Base-by-base conservation (phyloP, 1,140 invertebrate genomes). In the Physella acuta region DNA sequence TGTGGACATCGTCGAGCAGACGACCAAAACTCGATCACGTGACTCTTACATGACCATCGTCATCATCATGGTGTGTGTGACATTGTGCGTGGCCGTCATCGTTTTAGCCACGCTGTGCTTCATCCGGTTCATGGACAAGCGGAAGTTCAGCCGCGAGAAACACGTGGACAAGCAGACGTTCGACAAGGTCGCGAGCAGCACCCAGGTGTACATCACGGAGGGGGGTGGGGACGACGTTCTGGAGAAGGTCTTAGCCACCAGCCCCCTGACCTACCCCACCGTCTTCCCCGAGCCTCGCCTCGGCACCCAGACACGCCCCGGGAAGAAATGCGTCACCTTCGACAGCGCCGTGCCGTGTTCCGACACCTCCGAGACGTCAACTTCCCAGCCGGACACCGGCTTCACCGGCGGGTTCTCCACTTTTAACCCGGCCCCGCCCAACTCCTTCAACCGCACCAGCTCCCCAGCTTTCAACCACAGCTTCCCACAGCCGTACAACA, bases 81-180 rank as follows among this genome's bases (percentile, higher is more conserved):
- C 81, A 2, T 68, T 79, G 1, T 56, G 78, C 0, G 68, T 82
- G 5, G 79, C 79, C n/a, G 69, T 78, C 17, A 73, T 75, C 16
- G 79, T 82, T 5, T 70, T 82, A 2, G 58, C 70, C 4, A 77
- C 76, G 4, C 78, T 82, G 28, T 76, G 72, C 17, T 73, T 80
- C 39, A 73, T 82, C n/a, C 62, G 74, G 31, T 72, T 76, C 51
- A 66, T 79, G 14, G 79, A 82, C 58, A 66, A 60, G 26, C 33
- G 31, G 16, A 66, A 60, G 55, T 68, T 59, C 37, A 17, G 60
- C 30, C 24, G 30, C 17, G 55, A 59, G 36, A 49, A 34, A 49
- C 17, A 62, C 52, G 26, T 24, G 31, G n/a, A 51, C 58, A 34
- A 65, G 67, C 31, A 49, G 5, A 37, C 66, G 24, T 61, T 67